Evolutionary conservation across 2,888 invertebrate species (phyloP).

Genomic region (Chrysodeixis includens): DNA sequence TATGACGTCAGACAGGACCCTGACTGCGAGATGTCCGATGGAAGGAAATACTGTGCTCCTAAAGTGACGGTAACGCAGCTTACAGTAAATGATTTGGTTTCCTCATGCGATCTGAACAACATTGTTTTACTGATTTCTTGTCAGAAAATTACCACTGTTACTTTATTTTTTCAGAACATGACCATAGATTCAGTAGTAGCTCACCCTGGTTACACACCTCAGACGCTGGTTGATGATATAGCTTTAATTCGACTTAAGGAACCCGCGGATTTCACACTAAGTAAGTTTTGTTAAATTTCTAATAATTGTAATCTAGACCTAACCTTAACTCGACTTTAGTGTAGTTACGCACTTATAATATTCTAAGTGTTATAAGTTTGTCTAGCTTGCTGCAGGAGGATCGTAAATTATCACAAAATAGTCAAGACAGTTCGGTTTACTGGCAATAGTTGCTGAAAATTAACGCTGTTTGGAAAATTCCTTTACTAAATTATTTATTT

Average conservation of each 20-base stretch:
- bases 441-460: too few species aligned
- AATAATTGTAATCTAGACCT: too few species aligned
- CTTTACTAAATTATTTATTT: too few species aligned
- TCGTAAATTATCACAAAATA: too few species aligned
- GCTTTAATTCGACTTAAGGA: constrained; percentile 87
- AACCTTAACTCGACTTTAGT: too few species aligned
- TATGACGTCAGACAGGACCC: constrained; percentile 82
- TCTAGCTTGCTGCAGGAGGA: too few species aligned
- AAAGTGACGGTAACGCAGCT: constrained; percentile 62
- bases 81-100: too few species aligned
- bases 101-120: not conserved
- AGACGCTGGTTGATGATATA: constrained; percentile 86
- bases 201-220: constrained; percentile 86
- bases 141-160: not conserved
- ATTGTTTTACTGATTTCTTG: not conserved
- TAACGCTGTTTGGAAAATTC: too few species aligned
- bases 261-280: constrained; percentile 81
- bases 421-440: too few species aligned
- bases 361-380: too few species aligned
- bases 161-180: constrained; percentile 74
- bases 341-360: too few species aligned
- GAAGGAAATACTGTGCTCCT: constrained; percentile 75
- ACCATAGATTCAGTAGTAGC: constrained; percentile 77
- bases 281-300: constrained; percentile 54
- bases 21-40: constrained; percentile 79